These are phyloP conservation scores for Neoniphon sammara DNA, from an alignment of 2,797 vertebrate species.

Conservation along the genomic window DNA sequence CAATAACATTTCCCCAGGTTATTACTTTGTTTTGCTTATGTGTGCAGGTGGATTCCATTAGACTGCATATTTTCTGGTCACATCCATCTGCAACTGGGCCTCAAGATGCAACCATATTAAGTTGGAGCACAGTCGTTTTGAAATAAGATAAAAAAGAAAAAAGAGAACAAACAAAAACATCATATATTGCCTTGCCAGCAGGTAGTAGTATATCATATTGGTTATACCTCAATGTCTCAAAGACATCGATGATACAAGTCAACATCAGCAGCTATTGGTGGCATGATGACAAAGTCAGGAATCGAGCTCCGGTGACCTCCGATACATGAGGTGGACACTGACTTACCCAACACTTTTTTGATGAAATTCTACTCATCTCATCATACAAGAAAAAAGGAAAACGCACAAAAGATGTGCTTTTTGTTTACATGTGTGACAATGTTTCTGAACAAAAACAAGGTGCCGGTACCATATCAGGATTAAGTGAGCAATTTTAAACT, in stretches of 20 bases:
- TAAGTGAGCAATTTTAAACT: not conserved
- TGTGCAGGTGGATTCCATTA: slow-evolving; percentile 54
- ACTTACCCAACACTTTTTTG: slow-evolving; percentile 45
- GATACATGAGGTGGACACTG: slow-evolving; percentile 49
- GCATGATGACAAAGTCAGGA: slow-evolving; percentile 42
- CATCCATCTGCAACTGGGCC: slow-evolving; percentile 39
- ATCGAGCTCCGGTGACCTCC: slow-evolving; percentile 31
- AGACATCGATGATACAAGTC: slow-evolving; percentile 52
- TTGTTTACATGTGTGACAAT: slow-evolving; percentile 32
- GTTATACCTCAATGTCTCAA: slow-evolving; percentile 50
- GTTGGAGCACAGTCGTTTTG: slow-evolving; percentile 56
- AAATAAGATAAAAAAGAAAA: slow-evolving; percentile 42
- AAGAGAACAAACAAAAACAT: not conserved
- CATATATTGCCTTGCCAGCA: slow-evolving; percentile 62
- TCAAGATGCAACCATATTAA: slow-evolving; percentile 46
- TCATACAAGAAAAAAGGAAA: slow-evolving; percentile 34
- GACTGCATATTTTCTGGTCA: slow-evolving; percentile 51
- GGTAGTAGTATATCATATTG: slow-evolving; percentile 51
- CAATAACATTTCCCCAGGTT: slow-evolving; percentile 52
- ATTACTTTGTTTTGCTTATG: slow-evolving; percentile 50
- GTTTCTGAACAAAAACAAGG: slow-evolving; percentile 41
- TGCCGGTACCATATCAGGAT: slow-evolving; percentile 28
- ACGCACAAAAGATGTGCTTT: slow-evolving; percentile 42
- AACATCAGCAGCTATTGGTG: slow-evolving; percentile 58
- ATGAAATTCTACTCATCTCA: slow-evolving; percentile 42